Evolutionary conservation across 2,888 invertebrate genomes (phyloP), one percentile per base, ranked within the genome.

Genomic region (Tachina grossa): DNA sequence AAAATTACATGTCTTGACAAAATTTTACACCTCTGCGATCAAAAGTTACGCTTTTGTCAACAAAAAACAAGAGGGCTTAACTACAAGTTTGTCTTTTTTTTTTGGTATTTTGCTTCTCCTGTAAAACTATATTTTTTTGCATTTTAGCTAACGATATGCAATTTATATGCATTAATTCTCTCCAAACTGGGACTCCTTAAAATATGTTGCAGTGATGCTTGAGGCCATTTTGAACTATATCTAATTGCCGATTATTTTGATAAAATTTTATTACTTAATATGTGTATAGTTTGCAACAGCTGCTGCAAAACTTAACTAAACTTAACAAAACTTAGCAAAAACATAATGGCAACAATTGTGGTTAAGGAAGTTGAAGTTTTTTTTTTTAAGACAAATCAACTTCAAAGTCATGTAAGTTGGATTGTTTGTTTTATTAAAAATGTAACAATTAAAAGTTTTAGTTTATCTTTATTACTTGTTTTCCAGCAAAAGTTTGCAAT

Each of bases 381-480:
- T 31, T 5, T 31, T 31, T 69, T 78, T 63, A n/a, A 69, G 59
- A n/a, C 13, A 61, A 68, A 59, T 65, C 22, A 55, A 57, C n/a
- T 41, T 68, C 16, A 51, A 78, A 69, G 9, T 31, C 14, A 61
- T 59, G 14, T 11, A 41, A 49, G 5, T 57, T 59, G 19, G 14
- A 13, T 31, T n/a, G 16, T 19, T 8, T 41, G 22, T 31, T n/a
- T 53, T 22, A n/a, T 14, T 59, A 16, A n/a, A 49, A 68, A 51
- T 59, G 22, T n/a, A 68, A 59, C n/a, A 19, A 59, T 31, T 68
- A 57, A 5, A 49, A 57, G 31, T 14, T 57, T 57, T 57, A 14
- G 10, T 31, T 13, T 19, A 16, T 8, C 16, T 51, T 51, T n/a
- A 16, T 16, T 51, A 13, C 63, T 11, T 66, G 19, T 49, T 68